Base-by-base conservation (phyloP, 2,888 invertebrate genomes). In the Cacoxenus indagator region DNA sequence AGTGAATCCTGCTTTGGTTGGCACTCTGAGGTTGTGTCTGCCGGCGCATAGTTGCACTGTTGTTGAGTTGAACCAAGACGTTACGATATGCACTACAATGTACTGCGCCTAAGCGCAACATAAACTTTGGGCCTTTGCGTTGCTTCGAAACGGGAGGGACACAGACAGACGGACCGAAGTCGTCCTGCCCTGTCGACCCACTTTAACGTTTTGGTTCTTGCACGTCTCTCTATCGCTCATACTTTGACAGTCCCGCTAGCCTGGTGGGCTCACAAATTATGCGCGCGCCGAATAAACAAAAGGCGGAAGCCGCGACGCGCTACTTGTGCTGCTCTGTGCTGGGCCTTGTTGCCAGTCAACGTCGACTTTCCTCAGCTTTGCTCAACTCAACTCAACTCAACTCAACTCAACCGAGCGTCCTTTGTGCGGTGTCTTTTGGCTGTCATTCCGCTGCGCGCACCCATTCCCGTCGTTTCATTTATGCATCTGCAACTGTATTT, bases 211-310 rank as follows among this genome's bases (percentile, higher is more conserved):
- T 70, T 70, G 72, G 72, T 74, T 67, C 22, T 9, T 45, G n/a
- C 24, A 22, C 26, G 11, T 45, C 26, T 24, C 26, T n/a, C 24
- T 43, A 11, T 43, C 48, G 55, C 26, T 66, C 26, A 43, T 66
- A 11, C 67, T 74, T 26, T 46, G 27, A 11, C 24, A 43, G 17
- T 22, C n/a, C 22, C 26, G 24, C 45, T 57, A n/a, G 80, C 77
- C 78, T 82, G 78, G 80, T 79, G 78, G 81, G 78, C 82, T 76
- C 82, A 74, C 75, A 80, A 80, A 82, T 80, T 80, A 80, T 82
- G 79, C 81, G 82, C 80, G 17, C 61, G 51, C 19, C 11, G 22
- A 17, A 51, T 22, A 51, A 51, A 51, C 51, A 24, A 45, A 37
- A 45, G 45, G 14, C 22, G 29, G 59, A 37, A 14, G 27, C 27